Conservation (phyloP, 2,113 vertebrate species). For the Burhinus oedicnemus region DNA sequence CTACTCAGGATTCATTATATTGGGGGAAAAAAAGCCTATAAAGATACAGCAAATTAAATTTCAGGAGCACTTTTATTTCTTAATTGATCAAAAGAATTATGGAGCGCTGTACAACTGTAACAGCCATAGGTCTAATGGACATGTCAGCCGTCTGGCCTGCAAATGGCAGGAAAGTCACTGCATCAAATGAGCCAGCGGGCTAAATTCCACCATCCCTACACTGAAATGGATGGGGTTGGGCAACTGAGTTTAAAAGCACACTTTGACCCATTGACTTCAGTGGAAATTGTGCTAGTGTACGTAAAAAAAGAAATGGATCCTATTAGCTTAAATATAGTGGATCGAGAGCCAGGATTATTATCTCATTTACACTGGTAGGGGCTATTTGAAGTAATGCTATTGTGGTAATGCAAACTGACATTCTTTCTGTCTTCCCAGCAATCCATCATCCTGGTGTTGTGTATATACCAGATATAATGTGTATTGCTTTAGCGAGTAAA, state of each 20-base stretch:
- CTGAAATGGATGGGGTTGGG: not conserved
- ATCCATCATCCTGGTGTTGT: conserved; percentile 9
- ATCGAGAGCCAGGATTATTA: not conserved
- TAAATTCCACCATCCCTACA: not conserved
- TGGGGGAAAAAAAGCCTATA: not conserved
- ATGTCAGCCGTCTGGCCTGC: not conserved
- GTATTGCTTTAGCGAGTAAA: conserved; percentile 48
- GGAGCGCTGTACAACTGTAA: not conserved
- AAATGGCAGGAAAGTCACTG: conserved; percentile 2
- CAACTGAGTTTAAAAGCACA: not conserved
- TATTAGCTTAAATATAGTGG: not conserved
- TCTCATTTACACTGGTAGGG: not conserved
- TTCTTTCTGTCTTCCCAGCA: not conserved
- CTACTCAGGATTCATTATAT: not conserved
- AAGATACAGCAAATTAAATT: conserved; percentile 14
- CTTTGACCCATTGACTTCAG: not conserved
- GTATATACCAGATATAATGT: not conserved
- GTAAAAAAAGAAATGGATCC: not conserved
- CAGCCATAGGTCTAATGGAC: not conserved
- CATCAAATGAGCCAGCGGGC: not conserved
- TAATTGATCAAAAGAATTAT: conserved; percentile 38
- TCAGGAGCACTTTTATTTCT: conserved; percentile 15
- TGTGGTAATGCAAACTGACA: not conserved
- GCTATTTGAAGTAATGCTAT: not conserved
- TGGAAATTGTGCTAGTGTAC: not conserved